Conservation (phyloP, 2,113 vertebrate genomes). For the Myotis lucifugus region DNA sequence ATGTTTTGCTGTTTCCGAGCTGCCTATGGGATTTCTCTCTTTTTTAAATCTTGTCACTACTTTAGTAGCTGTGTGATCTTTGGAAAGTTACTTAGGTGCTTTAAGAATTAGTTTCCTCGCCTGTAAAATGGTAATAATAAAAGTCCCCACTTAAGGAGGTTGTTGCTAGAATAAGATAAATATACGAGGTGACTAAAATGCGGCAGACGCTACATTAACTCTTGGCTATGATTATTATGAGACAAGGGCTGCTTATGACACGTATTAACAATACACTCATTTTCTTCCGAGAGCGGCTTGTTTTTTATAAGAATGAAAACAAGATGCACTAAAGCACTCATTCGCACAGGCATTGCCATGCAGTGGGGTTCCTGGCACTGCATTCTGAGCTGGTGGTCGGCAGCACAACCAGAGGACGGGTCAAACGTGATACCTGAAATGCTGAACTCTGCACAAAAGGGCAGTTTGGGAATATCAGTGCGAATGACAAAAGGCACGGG, state of each 20-base stretch:
- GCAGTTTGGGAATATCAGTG: neutral
- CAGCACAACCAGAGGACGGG: neutral
- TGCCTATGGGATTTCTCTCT: neutral
- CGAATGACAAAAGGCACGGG: neutral
- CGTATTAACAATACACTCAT: neutral
- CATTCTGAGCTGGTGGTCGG: neutral
- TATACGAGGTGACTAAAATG: neutral
- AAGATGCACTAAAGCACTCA: neutral
- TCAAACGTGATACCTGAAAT: neutral
- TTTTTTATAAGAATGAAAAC: neutral
- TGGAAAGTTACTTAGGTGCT: neutral
- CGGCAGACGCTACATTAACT: neutral
- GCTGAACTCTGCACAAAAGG: neutral
- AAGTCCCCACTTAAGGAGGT: neutral
- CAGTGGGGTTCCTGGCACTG: neutral
- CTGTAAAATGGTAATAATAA: constrained; percentile 19
- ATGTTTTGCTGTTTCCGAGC: neutral
- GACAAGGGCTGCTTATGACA: neutral
- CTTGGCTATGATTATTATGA: neutral
- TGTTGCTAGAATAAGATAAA: constrained; percentile 13
- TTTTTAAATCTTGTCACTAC: neutral
- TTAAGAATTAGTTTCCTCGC: constrained; percentile 12
- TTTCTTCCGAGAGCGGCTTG: neutral
- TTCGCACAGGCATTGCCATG: neutral
- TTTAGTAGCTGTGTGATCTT: neutral